Evolutionary conservation across 1,140 invertebrate species (phyloP), one percentile per base, ranked within the genome.

Genomic region (Papilio dardanus): DNA sequence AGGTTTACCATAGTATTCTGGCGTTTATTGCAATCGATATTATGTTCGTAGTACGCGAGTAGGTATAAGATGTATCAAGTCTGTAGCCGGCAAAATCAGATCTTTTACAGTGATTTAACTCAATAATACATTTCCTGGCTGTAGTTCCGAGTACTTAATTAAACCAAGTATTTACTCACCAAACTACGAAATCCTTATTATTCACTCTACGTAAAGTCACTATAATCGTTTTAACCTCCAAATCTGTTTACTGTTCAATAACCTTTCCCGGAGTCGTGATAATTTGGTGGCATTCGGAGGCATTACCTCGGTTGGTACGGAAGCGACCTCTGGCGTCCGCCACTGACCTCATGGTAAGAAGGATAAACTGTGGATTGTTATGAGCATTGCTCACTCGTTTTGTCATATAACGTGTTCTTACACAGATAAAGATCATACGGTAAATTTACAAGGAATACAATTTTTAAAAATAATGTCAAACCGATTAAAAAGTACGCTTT

Each of bases 151-250:
- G n/a, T n/a, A n/a, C n/a, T 19, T 6, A 46, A 19, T n/a, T 46
- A 7, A 46, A 19, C 1, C 3, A 16, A 46, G 16, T 46, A n/a
- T 16, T 16, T n/a, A 3, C 14, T 0, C 28, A 31, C 40, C 40
- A 46, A 73, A 31, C 46, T 12, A 62, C 30, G 10, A 58, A 58
- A 73, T 73, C 50, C 12, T 54, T 30, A 35, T 16, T 28, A 50
- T 30, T 71, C 21, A 1, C 10, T 62, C 54, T 10, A 30, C 12
- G 46, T 21, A 28, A 28, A 62, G 54, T 24, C 24, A 10, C 54
- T 62, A 28, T 62, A 50, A 54, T 71, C 19, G 71, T 30, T 73
- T 58, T 54, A 58, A 73, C 71, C 46, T 73, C 21, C 50, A 28
- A 58, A 58, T 35, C 31, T 33, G 46, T 73, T 54, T 58, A 37